phyloP scores from a whole-genome alignment of 2,797 vertebrate species.

The Holocentrus rufus region DNA sequence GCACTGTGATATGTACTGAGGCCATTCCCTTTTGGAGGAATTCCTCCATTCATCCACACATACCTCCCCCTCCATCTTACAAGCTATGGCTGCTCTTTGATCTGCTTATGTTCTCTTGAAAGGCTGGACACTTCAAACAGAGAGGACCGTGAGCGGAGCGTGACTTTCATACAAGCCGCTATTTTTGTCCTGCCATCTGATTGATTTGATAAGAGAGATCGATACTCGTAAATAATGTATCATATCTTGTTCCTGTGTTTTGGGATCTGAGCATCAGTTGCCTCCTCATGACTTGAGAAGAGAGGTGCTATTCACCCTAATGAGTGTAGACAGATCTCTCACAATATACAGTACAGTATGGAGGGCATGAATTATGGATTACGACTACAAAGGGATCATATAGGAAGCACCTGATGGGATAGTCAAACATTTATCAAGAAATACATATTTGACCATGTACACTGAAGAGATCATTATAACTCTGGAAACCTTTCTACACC shows the following conservation, averaged over 20 bases:
- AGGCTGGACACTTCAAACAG: constrained; percentile 80
- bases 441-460: constrained; percentile 25
- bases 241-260: constrained; percentile 69
- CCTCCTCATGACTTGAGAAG: constrained; percentile 53
- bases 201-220: constrained; percentile 80
- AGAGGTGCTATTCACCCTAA: constrained; percentile 64
- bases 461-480: constrained; percentile 12
- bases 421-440: constrained; percentile 68
- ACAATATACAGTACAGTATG: constrained; percentile 53
- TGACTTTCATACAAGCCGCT: constrained; percentile 71
- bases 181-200: constrained; percentile 60
- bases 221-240: constrained; percentile 81
- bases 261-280: constrained; percentile 66
- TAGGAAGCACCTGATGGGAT: constrained; percentile 62
- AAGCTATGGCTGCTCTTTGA: constrained; percentile 78
- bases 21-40: constrained; percentile 69
- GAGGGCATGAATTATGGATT: constrained; percentile 73
- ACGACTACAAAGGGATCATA: constrained; percentile 64
- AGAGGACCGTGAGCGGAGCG: constrained; percentile 57
- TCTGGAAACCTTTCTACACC: constrained; percentile 26
- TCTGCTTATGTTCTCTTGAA: constrained; percentile 79
- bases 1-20: constrained; percentile 46
- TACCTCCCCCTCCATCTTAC: constrained; percentile 69
- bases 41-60: constrained; percentile 72
- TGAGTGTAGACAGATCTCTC: constrained; percentile 61